Conservation (phyloP, 2,888 invertebrate genomes). For the Eustalomyia histrio region DNA sequence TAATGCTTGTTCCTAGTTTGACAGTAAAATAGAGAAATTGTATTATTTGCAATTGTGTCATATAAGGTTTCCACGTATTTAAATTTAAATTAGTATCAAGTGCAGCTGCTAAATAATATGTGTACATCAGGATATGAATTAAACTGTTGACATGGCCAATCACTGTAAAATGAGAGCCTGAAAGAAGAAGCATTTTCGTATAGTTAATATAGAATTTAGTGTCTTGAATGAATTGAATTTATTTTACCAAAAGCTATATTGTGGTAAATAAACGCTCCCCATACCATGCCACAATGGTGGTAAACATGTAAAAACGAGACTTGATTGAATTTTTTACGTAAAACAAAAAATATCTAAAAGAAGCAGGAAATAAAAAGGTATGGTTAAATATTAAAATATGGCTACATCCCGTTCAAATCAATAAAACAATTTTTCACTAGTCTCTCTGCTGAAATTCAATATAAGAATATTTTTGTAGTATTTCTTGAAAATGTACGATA, state of each 20-base stretch:
- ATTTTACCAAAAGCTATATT: conserved; percentile 81
- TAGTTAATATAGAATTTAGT: background rate
- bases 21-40: conserved; percentile 83
- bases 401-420: too few relatives aligned
- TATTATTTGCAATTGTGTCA: conserved; percentile 89
- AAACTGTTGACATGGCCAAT: conserved; percentile 86
- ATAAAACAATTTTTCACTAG: too few relatives aligned
- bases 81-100: conserved; percentile 84
- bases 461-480: too few relatives aligned
- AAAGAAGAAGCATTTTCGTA: background rate
- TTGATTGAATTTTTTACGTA: conserved; percentile 88
- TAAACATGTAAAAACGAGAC: conserved; percentile 90
- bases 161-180: conserved; percentile 84
- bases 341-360: conserved; percentile 83
- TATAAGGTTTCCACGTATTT: conserved; percentile 88
- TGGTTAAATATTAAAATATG: too few relatives aligned
- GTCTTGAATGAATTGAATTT: background rate
- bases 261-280: conserved; percentile 82
- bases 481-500: too few relatives aligned
- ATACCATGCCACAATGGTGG: conserved; percentile 88
- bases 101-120: conserved; percentile 86
- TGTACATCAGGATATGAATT: conserved; percentile 90
- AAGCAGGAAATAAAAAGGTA: too few relatives aligned
- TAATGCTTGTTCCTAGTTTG: conserved; percentile 79
- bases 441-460: too few relatives aligned